These are phyloP conservation scores for Luperina nickerlii DNA, from an alignment of 2,888 invertebrate genomes.

Conservation along the genomic window DNA sequence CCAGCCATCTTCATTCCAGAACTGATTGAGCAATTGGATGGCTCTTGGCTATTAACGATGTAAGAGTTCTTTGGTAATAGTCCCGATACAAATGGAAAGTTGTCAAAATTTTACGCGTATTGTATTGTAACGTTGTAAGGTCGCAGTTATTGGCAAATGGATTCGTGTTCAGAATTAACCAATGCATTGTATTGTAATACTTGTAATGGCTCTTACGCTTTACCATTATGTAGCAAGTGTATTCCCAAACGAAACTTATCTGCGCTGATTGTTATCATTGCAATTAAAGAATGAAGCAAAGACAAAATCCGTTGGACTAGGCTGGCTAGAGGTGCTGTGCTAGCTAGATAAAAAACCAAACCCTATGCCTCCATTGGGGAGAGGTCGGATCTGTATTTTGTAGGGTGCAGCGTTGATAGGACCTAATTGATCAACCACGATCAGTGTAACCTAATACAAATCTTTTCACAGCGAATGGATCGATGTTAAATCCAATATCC, in stretches of 20 bases:
- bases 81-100: conserved; percentile 46
- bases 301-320: background rate
- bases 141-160: conserved; percentile 42
- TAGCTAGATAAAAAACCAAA: background rate
- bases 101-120: conserved; percentile 41
- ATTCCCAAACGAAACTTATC: conserved; percentile 27
- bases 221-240: conserved; percentile 40
- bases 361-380: too few species aligned
- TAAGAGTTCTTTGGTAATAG: conserved; percentile 26
- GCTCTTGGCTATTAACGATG: background rate
- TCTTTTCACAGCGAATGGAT: too few species aligned
- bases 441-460: background rate
- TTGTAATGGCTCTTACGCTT: conserved; percentile 49
- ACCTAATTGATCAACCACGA: background rate
- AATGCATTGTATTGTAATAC: conserved; percentile 58
- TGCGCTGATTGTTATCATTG: background rate
- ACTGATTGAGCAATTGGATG: background rate
- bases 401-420: background rate
- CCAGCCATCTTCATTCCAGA: background rate
- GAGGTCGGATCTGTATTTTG: background rate
- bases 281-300: conserved; percentile 20
- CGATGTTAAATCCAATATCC: background rate
- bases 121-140: conserved; percentile 36
- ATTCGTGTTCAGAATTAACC: conserved; percentile 58
- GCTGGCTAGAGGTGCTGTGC: background rate